Percentiles rank a stretch among this genome's conserved stretches.
Conservation (phyloP, 2,113 vertebrate species). For the Amblyornis subalaris region DNA sequence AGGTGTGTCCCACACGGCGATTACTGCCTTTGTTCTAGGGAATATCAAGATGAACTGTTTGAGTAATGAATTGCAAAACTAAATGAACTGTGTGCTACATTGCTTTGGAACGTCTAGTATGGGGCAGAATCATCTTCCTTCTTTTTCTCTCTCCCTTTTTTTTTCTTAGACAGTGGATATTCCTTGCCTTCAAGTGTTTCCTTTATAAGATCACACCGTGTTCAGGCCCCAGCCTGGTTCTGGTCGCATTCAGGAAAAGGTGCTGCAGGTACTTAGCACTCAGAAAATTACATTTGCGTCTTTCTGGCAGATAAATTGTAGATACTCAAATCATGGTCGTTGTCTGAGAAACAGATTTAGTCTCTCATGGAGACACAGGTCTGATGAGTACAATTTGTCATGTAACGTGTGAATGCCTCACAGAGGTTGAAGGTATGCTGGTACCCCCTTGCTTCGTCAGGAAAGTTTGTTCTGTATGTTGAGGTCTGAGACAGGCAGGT, state of each 20-base stretch:
- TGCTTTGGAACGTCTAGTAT: neutral
- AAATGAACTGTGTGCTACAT: neutral
- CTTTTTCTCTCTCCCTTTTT: rapidly evolving
- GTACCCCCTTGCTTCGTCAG: neutral
- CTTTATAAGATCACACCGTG: neutral
- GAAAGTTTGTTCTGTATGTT: neutral
- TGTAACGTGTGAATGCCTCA: rapidly evolving
- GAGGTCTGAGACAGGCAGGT: neutral
- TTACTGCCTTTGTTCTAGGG: neutral
- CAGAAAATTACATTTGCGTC: neutral
- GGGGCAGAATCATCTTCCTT: neutral
- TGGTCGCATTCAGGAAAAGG: neutral
- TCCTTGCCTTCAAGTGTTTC: neutral
- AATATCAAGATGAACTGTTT: neutral
- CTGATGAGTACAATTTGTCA: neutral
- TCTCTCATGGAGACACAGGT: neutral
- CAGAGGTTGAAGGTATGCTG: neutral
- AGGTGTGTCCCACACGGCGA: neutral
- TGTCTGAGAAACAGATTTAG: neutral
- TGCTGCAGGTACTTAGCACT: neutral
- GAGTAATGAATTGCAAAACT: neutral
- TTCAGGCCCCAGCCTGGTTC: neutral
- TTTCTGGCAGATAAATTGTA: neutral
- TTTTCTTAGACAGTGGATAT: neutral
- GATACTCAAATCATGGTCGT: neutral